Evolutionary conservation across 2,797 vertebrate species (phyloP), one percentile per base, ranked within the genome.

Genomic region (Anguilla anguilla): DNA sequence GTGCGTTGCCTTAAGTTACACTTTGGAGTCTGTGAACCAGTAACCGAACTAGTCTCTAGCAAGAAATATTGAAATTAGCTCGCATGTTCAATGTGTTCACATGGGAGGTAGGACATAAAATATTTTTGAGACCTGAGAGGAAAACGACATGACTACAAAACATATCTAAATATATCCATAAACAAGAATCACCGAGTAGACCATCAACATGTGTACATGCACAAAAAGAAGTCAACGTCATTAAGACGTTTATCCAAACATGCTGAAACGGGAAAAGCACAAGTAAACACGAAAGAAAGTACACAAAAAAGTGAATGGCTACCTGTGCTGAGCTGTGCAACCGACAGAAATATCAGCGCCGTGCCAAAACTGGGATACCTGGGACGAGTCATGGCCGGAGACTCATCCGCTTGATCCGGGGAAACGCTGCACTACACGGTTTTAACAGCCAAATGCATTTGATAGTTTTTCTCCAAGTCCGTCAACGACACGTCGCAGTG

Each of bases 301-400:
- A 84, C 53, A 57, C 49, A 84, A 53, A 81, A 72, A 57, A 35
- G 49, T 55, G 11, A 57, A 57, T 84, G 46, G 59, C 53, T 96
- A 97, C 96, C 96, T 96, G 95, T 89, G 86, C 90, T 92, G 89
- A 96, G 92, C 86, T 95, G 95, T 35, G 91, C 93, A 90, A 95
- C 92, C 5, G 89, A 94, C 89, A 96, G 92, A 84, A 96, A 86
- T 90, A 96, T 91, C 92, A 96, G 85, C 92, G 94, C 94, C 90
- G 94, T 93, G 11, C 92, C 94, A 88, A 95, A 72, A 91, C 91
- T 92, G 86, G 35, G 90, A 91, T 91, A 92, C 93, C 93, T 82
- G 92, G 93, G 91, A 92, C 92, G 86, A 93, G 89, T 94, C 96
- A 96, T 96, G 93, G 91, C 93, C 87, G 91, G 90, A 89, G 90